phyloP scores from a whole-genome alignment of 2,888 invertebrate species.

The Troglohyphantes excavatus region DNA sequence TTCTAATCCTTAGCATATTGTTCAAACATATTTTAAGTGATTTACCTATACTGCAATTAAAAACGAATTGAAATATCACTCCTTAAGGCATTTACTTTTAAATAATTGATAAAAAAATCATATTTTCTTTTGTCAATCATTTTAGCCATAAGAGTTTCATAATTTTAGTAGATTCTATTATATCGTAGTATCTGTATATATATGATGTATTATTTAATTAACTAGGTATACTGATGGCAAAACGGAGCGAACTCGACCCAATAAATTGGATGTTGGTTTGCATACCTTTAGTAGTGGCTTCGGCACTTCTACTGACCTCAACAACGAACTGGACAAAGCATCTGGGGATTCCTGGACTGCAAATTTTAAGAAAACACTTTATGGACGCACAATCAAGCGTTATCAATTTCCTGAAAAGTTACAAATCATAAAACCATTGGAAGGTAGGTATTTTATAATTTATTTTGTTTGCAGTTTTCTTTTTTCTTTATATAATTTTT shows the following conservation, averaged over 20 bases:
- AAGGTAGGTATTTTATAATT: conserved; percentile 84
- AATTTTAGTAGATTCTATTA: too few relatives aligned
- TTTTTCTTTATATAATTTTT: too few relatives aligned
- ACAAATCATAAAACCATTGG: conserved; percentile 93
- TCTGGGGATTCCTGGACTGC: conserved; percentile 45
- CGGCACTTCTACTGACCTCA: conserved; percentile 61
- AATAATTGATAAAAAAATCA: too few relatives aligned
- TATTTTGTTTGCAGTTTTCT: neutral
- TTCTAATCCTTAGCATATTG: too few relatives aligned
- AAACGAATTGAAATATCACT: too few relatives aligned
- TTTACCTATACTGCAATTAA: too few relatives aligned
- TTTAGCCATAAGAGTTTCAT: too few relatives aligned
- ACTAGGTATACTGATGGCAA: conserved; percentile 65
- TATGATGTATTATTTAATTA: too few relatives aligned
- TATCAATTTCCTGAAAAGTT: conserved; percentile 89
- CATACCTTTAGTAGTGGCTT: conserved; percentile 66
- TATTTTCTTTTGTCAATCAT: too few relatives aligned
- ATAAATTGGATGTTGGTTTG: conserved; percentile 64
- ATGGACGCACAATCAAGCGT: conserved; percentile 71
- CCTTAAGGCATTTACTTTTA: too few relatives aligned
- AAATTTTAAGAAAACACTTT: conserved; percentile 58
- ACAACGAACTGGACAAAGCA: conserved; percentile 47
- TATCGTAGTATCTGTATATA: too few relatives aligned
- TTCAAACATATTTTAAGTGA: too few relatives aligned
- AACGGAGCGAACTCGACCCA: conserved; percentile 49